phyloP scores from a whole-genome alignment of 2,113 vertebrate genomes.

The Chinchilla lanigera region DNA sequence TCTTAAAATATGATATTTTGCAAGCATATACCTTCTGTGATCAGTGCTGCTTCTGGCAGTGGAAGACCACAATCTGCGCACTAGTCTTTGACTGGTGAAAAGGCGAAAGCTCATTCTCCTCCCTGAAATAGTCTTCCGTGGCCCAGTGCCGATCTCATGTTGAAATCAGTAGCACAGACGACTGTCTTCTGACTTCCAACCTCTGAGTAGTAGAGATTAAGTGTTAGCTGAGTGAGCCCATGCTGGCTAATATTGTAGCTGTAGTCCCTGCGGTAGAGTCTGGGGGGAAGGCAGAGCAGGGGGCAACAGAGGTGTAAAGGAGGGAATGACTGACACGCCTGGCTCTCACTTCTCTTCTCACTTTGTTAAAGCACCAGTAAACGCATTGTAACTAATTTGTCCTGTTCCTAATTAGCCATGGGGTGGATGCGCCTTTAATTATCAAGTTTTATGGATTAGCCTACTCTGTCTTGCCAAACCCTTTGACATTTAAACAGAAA shows the following conservation, averaged over 20 bases:
- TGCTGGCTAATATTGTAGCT: constrained; percentile 76
- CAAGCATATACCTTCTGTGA: not conserved
- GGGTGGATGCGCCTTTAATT: not conserved
- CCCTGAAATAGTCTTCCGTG: constrained; percentile 67
- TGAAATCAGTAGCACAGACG: constrained; percentile 79
- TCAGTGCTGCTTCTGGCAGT: constrained; percentile 8
- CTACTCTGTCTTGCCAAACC: not conserved
- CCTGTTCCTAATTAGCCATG: not conserved
- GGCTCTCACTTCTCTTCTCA: not conserved
- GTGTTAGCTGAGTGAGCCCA: constrained; percentile 71
- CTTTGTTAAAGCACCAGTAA: not conserved
- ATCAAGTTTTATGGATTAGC: not conserved
- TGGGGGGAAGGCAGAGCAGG: not conserved
- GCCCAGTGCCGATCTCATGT: constrained; percentile 75
- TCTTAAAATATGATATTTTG: constrained; percentile 29
- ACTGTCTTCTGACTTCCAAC: constrained; percentile 83
- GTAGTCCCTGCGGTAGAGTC: constrained; percentile 71
- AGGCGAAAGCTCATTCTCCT: constrained; percentile 71
- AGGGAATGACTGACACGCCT: not conserved
- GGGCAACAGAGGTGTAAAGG: not conserved
- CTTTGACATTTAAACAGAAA: not conserved
- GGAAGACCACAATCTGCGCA: not conserved
- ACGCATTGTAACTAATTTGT: not conserved
- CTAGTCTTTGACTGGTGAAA: constrained; percentile 64
- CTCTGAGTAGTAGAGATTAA: constrained; percentile 84